Evolutionary conservation across 2,797 vertebrate genomes (phyloP), one percentile per base, ranked within the genome.

Genomic region (Champsocephalus esox): DNA sequence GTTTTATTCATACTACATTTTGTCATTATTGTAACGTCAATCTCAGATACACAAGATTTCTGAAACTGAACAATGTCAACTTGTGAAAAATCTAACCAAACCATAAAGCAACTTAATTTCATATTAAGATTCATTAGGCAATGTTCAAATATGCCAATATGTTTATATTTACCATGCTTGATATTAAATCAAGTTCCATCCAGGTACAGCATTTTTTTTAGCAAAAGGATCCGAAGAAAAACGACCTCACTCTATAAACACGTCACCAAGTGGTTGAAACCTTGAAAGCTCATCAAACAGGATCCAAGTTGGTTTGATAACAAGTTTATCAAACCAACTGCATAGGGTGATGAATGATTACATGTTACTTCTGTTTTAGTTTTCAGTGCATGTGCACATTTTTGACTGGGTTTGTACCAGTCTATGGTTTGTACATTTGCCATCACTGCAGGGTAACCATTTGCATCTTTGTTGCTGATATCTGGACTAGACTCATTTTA

Each of bases 381-480:
- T 72, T 52, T 6, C 1, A 38, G 34, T 38, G 34, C 3, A 38
- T 57, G 17, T 52, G 28, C 21, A 5, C 32, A 34, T 65, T 67
- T 68, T 66, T 46, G 2, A 13, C n/a, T 79, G 68, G 48, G 28
- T 88, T 88, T 73, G 28, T 28, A 28, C 24, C 4, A 28, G 28
- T 28, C 28, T 28, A 28, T 28, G 28, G 28, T 28, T 28, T 28
- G 28, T 28, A 28, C 28, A 28, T 34, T 74, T 74, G 84, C 66
- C 28, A 0, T 69, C 52, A 0, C 51, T 86, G 52, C 19, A 19
- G 1, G 92, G 68, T 50, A 90, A 81, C 87, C 89, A 0, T 4
- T 94, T 55, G 74, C 44, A 3, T 48, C 43, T 3, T 68, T 96
- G 16, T 50, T 94, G 66, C 79, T 90, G 10, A 3, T 94, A 3